These are phyloP conservation scores for Diarsia rubi DNA, from an alignment of 2,888 invertebrate species.

Conservation along the genomic window DNA sequence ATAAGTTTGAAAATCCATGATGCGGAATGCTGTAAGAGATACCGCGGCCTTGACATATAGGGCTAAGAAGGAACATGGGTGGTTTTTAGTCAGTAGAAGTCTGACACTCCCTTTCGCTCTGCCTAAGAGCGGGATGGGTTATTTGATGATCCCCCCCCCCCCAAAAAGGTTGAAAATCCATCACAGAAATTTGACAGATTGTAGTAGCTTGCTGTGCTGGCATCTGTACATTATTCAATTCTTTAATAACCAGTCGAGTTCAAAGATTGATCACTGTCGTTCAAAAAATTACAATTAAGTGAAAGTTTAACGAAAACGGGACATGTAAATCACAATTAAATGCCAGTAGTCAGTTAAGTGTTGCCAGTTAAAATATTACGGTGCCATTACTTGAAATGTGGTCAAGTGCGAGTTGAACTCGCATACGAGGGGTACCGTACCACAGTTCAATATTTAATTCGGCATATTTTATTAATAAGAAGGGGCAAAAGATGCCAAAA, in stretches of 20 bases:
- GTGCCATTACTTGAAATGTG: slow-evolving; percentile 57
- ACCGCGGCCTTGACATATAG: no score
- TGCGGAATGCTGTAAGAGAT: no score
- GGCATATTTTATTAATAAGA: not conserved
- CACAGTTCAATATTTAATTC: not conserved
- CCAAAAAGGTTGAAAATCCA: no score
- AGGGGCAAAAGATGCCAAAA: not conserved
- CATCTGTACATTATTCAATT: slow-evolving; percentile 38
- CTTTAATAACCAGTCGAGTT: slow-evolving; percentile 59
- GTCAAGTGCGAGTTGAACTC: not conserved
- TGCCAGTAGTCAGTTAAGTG: slow-evolving; percentile 59
- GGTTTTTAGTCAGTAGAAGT: no score
- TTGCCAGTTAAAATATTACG: slow-evolving; percentile 37
- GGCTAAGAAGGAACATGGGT: no score
- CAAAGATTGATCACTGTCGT: slow-evolving; percentile 58
- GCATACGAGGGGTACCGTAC: no score
- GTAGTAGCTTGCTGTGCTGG: no score
- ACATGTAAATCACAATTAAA: slow-evolving; percentile 63
- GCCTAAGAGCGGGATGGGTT: no score
- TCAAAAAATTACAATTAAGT: slow-evolving; percentile 57
- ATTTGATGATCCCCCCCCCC: no score
- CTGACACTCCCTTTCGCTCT: no score
- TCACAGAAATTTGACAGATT: no score
- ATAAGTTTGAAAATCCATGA: no score
- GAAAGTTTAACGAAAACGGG: slow-evolving; percentile 62